Conservation (phyloP, 2,113 vertebrate genomes). For the Oryzias melastigma region DNA sequence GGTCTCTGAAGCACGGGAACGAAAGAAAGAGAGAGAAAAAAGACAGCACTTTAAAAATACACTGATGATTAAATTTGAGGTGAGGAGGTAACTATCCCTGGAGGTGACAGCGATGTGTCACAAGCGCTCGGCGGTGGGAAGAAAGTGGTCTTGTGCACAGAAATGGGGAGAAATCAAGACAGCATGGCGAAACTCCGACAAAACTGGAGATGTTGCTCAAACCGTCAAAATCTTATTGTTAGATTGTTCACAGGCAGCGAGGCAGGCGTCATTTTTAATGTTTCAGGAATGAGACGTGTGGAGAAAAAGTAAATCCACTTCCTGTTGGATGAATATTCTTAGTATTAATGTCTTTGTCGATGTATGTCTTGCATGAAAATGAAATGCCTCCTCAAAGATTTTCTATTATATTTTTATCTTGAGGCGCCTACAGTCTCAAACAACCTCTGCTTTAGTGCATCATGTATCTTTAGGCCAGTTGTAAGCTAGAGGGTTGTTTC, state of each 20-base stretch:
- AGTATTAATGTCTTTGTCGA: neutral
- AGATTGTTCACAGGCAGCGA: constrained; percentile 6
- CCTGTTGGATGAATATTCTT: neutral
- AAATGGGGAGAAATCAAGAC: neutral
- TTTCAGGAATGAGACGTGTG: constrained; percentile 8
- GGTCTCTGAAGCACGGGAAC: constrained; percentile 3
- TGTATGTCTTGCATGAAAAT: neutral
- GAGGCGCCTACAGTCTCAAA: neutral
- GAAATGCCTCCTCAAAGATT: neutral
- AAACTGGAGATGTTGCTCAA: constrained; percentile 4
- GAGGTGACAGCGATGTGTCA: neutral
- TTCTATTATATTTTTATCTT: neutral
- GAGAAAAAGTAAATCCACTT: constrained; percentile 17
- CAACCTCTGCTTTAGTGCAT: neutral
- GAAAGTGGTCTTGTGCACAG: neutral
- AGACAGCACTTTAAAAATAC: neutral
- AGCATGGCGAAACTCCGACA: neutral
- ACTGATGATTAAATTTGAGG: neutral
- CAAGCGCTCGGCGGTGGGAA: neutral
- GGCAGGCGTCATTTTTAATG: constrained; percentile 17
- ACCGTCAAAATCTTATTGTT: constrained; percentile 14
- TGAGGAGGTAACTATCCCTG: neutral
- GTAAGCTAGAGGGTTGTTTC: constrained; percentile 4
- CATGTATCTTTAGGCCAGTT: constrained; percentile 1
- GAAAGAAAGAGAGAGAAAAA: neutral